Evolutionary conservation across 2,113 vertebrate species (phyloP), one percentile per base, ranked within the genome.

Genomic region (Brachypodius melanocephalos): DNA sequence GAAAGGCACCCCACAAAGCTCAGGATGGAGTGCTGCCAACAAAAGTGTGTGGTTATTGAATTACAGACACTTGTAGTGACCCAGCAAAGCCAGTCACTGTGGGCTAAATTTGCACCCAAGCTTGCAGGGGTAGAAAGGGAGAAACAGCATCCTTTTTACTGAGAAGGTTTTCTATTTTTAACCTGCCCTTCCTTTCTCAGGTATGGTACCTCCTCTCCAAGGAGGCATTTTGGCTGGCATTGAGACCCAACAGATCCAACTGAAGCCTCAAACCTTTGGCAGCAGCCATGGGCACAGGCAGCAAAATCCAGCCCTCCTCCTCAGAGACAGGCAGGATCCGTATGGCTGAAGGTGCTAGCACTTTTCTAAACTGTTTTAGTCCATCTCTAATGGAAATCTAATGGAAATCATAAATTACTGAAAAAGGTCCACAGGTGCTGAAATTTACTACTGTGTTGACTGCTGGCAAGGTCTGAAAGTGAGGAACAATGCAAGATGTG

Each of bases 351-450:
- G 86, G 97, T 93, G 80, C 85, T 58, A 96, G 97, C 95, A 94
- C 96, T 94, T 96, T 91, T 88, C 95, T 88, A 96, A 97, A 95
- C 94, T 58, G 5, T 79, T 97, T 96, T 94, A 95, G 97, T 81
- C 96, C 96, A 97, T 97, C 96, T 97, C 91, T 97, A 98, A 98
- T 97, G 96, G 97, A 97, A 98, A 98, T 98, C 96, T 98, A 98
- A 98, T 98, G 97, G 98, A 97, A 98, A 98, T 96, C 97, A 91
- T 98, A 98, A 98, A 98, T 98, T 98, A 97, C 97, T 20, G 32
- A 88, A 97, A 97, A 96, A 93, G 94, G 96, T 97, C 93, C 95
- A 92, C 96, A 97, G 97, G 97, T 97, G 97, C 96, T 97, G 97
- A 97, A 98, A 98, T 97, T 97, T 97, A 97, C 97, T 96, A 96